phyloP scores from a whole-genome alignment of 2,113 vertebrate genomes.

The Callaeas wilsoni region DNA sequence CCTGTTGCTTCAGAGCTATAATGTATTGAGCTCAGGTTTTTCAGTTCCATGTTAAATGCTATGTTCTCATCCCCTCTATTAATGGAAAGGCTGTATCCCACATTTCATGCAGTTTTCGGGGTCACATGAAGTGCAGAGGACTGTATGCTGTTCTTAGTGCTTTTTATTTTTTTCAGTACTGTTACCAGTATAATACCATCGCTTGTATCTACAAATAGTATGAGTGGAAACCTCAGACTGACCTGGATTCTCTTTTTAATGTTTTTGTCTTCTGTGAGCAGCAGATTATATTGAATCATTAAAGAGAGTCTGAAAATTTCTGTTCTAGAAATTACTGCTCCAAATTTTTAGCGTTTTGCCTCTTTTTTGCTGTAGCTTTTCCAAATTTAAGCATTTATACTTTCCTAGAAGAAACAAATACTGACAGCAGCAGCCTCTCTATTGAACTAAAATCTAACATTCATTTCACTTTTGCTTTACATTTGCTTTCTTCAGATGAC shows the following conservation, averaged over 20 bases:
- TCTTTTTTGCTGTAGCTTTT: background rate
- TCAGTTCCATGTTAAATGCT: background rate
- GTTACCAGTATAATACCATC: background rate
- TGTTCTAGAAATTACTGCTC: background rate
- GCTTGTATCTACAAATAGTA: background rate
- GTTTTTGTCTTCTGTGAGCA: background rate
- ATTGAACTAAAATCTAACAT: background rate
- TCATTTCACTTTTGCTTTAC: background rate
- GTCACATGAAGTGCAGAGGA: background rate
- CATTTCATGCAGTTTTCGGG: background rate
- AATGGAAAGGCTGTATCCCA: background rate
- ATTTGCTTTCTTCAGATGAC: background rate
- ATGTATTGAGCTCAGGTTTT: background rate
- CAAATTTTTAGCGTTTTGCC: background rate
- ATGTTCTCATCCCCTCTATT: background rate
- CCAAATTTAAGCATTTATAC: background rate
- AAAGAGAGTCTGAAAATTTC: background rate
- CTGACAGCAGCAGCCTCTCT: background rate
- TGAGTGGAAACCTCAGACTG: background rate
- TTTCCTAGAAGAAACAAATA: background rate
- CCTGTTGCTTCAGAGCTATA: background rate
- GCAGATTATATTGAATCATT: background rate
- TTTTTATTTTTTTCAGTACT: background rate
- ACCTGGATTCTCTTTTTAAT: background rate
- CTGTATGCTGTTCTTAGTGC: background rate